These are phyloP conservation scores for Bergia puertoricense DNA, from an alignment of 92 coral and sea anemone genomes.

Conservation along the genomic window DNA sequence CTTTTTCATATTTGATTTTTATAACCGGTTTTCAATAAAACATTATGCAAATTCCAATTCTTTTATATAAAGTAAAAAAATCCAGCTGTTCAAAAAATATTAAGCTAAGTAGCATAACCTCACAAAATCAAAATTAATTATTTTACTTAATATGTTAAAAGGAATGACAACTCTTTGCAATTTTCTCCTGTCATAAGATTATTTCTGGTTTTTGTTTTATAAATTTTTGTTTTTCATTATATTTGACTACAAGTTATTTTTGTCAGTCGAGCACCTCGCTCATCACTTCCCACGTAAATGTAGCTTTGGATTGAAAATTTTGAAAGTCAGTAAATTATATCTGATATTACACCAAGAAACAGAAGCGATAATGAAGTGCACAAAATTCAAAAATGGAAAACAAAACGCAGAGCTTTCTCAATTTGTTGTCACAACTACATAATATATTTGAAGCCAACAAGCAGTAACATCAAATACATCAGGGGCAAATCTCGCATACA, in stretches of 20 bases:
- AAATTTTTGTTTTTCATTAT: neutral
- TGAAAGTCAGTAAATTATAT: too few species aligned
- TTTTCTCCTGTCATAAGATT: neutral
- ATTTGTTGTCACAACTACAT: neutral
- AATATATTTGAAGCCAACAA: neutral
- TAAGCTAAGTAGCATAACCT: too few species aligned
- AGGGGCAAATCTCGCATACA: too few species aligned
- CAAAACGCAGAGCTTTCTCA: neutral
- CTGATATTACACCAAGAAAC: neutral
- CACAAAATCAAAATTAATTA: neutral
- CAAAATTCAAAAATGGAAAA: neutral
- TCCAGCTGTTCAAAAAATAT: too few species aligned
- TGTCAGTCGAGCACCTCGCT: too few species aligned
- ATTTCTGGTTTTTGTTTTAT: neutral
- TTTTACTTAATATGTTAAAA: neutral
- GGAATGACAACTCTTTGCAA: slow-evolving; percentile 2
- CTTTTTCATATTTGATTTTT: too few species aligned
- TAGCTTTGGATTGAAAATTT: too few species aligned
- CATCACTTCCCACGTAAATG: too few species aligned
- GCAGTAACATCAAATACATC: too few species aligned
- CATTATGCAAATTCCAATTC: too few species aligned
- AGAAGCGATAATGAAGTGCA: neutral
- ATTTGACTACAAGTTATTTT: neutral
- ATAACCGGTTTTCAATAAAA: too few species aligned
- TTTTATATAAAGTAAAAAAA: too few species aligned